Base-by-base conservation (phyloP, 1,140 invertebrate genomes). In the Zeugodacus cucurbitae region DNA sequence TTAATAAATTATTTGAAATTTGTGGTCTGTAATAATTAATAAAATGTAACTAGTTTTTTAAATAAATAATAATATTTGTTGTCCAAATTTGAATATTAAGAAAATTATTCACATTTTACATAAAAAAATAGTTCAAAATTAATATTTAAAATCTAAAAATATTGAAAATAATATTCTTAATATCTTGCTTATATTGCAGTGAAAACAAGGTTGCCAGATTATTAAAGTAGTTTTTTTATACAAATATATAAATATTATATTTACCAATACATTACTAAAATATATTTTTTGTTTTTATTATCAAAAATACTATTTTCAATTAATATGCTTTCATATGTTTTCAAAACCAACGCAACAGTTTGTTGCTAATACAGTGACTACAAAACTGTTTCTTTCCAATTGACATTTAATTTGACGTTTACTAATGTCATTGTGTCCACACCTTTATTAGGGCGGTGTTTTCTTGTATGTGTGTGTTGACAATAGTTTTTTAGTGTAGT, bases 391-490 rank as follows among this genome's bases (percentile, higher is more conserved):
- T 26, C 3, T 7, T 82, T n/a, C 70, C 3, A 29, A 74, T 82
- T 82, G 74, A 26, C 22, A 48, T 82, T 82, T 54, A 22, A n/a
- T 41, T 29, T 82, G 74, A 82, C 74, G 34, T 26, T 17, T 82
- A 1, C n/a, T 29, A 48, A 41, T 54, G 37, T 82, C 58, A 67
- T 29, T 87, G 17, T 88, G 67, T 44, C 67, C 37, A 74, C 70
- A 59, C 87, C 70, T 78, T 88, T 57, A 88, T 57, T 70, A 86
- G 87, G 88, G 88, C 54, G 59, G 41, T 86, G 87, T 70, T 88
- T 34, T 17, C 34, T 48, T 86, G 62, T 29, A 0, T 41, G 5
- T 74, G 59, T 87, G 37, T 57, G 22, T 86, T 64, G 29, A 48
- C 78, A 87, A 57, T 78, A 74, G 29, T 48, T 85, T 87, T 88